phyloP scores from a whole-genome alignment of 2,113 vertebrate species.

The Cebidichthys violaceus region DNA sequence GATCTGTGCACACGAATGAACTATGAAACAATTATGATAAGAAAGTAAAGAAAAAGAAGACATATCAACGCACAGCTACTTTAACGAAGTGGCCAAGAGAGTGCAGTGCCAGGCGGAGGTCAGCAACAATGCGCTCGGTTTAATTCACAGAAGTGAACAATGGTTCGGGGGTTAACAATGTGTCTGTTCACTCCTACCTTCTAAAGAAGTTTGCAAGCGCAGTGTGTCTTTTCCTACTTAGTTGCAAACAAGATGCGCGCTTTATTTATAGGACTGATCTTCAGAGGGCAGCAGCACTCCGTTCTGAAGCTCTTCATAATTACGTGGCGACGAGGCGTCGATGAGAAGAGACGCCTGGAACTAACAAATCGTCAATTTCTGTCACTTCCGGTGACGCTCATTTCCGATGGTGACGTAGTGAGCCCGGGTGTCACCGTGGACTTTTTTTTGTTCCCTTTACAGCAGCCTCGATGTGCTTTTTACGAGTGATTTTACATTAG shows the following conservation, averaged over 20 bases:
- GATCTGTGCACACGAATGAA: background rate
- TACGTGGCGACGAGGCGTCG: background rate
- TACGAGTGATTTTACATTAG: background rate
- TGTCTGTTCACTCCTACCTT: background rate
- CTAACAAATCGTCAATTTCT: too few species aligned
- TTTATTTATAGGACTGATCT: conserved; percentile 32
- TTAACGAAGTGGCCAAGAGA: background rate
- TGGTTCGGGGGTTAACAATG: background rate
- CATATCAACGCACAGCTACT: background rate
- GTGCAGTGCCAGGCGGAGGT: background rate
- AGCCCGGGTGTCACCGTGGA: background rate
- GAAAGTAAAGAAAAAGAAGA: background rate
- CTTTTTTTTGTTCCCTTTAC: background rate
- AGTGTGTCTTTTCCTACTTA: background rate
- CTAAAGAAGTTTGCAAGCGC: background rate
- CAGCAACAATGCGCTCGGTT: background rate
- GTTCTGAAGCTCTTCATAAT: conserved; percentile 23
- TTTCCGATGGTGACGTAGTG: too few species aligned
- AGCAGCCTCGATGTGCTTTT: background rate
- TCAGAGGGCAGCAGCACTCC: background rate
- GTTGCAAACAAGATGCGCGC: background rate
- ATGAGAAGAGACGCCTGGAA: background rate
- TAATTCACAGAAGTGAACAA: conserved; percentile 16
- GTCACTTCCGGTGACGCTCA: too few species aligned
- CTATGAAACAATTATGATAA: background rate